Base-by-base conservation (phyloP, 2,888 invertebrate species). In the Epiblema foenella region DNA sequence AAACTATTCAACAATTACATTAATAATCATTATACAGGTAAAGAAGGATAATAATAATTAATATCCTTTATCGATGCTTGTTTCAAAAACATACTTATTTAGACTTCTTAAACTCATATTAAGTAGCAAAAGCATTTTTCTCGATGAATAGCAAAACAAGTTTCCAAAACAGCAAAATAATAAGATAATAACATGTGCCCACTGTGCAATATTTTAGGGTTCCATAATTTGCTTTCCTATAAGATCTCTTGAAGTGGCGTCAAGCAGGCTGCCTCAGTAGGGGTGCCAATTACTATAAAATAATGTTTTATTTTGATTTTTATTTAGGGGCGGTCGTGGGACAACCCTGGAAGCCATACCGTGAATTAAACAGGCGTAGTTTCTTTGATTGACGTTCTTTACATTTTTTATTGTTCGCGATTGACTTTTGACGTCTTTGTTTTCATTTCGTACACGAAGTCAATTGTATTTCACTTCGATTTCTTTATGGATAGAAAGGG, bases 311-410 rank as follows among this genome's bases (percentile, higher is more conserved):
- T 90, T 91, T 89, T 86, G 80, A 85, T 89, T 91, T 93, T 91
- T 91, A 91, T 92, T 93, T 92, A 89, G 90, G 92, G 93, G 92
- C 90, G 91, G 89, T 88, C 89, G 91, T 91, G 92, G 91, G 93
- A 93, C 89, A 87, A 75, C 90, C 91, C 87, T 90, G 93, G 84
- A 87, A 93, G 83, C 88, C 79, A 93, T 85, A 93, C 92, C 90
- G 85, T 88, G 83, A 83, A 93, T 92, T 93, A 93, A 90, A 88
- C 80, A 81, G 83, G 82, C 86, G 85, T 86, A 87, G 83, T 84
- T 85, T 83, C 83, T 89, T 90, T 91, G 91, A 91, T 91, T 89
- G 91, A 89, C 88, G 85, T 88, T 86, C 86, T 89, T 86, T 82
- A 81, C 78, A 82, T 85, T 86, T 86, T 86, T 85, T 84, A 86